A percentile compares a stretch with the other conserved stretches of the same genome.
Conservation (phyloP, 2,797 vertebrate genomes). For the Otus scops region DNA sequence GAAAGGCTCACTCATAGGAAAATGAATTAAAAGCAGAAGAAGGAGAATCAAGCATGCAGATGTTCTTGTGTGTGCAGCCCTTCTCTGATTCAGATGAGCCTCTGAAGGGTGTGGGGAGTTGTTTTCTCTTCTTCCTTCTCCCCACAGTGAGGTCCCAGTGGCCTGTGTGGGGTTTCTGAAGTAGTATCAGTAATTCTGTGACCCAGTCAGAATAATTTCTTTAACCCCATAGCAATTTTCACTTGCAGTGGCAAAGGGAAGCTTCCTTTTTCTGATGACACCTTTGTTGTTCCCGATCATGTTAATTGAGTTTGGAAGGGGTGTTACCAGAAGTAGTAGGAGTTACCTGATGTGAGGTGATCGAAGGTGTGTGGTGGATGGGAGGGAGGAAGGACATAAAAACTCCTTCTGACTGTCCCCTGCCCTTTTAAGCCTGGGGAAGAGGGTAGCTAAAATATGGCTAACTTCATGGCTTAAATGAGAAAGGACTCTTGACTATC, state of each 20-base stretch:
- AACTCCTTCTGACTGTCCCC: not conserved
- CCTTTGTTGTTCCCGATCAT: rapidly evolving
- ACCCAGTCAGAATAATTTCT: not conserved
- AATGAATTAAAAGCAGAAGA: not conserved
- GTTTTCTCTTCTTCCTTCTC: not conserved
- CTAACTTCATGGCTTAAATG: not conserved
- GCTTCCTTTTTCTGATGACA: not conserved
- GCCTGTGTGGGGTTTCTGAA: not conserved
- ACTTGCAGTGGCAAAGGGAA: not conserved
- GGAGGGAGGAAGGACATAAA: not conserved
- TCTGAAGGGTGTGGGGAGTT: not conserved
- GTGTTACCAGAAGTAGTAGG: not conserved
- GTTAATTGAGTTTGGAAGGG: not conserved
- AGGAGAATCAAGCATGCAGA: rapidly evolving
- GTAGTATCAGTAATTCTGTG: not conserved
- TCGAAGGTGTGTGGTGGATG: not conserved
- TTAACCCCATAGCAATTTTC: not conserved
- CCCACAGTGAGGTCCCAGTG: not conserved
- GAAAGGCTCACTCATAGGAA: not conserved
- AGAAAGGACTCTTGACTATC: not conserved
- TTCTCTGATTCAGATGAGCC: not conserved
- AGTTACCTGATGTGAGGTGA: not conserved
- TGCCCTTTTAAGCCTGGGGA: not conserved
- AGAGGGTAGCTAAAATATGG: not conserved
- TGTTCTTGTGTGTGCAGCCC: not conserved